phyloP scores from a whole-genome alignment of 2,113 vertebrate species.

The Saguinus imperator region DNA sequence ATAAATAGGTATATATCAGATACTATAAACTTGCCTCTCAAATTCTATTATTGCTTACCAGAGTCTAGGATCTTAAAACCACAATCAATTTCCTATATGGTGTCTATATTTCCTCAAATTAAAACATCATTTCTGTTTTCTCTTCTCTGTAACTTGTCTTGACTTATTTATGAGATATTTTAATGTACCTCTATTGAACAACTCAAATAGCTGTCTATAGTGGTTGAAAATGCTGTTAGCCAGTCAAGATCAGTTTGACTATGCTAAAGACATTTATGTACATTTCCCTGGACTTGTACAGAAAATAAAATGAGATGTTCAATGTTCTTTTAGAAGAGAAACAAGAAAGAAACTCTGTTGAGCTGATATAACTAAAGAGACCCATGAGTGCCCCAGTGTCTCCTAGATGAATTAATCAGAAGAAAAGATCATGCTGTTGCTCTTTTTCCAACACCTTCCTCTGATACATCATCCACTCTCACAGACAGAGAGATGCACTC shows the following conservation, averaged over 20 bases:
- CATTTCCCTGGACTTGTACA: slow-evolving; percentile 11
- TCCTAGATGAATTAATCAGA: neutral
- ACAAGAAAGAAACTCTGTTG: neutral
- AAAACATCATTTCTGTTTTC: neutral
- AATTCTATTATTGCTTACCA: neutral
- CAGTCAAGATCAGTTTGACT: neutral
- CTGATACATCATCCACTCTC: neutral
- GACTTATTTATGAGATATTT: slow-evolving; percentile 27
- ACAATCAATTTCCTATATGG: neutral
- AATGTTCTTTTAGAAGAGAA: slow-evolving; percentile 22
- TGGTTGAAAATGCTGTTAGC: neutral
- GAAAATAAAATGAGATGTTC: slow-evolving; percentile 57
- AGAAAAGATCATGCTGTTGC: neutral
- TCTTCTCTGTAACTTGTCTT: neutral
- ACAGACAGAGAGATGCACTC: neutral
- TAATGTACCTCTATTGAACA: neutral
- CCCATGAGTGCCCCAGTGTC: neutral
- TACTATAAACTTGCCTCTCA: neutral
- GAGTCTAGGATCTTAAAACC: neutral
- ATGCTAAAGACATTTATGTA: neutral
- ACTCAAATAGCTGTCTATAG: neutral
- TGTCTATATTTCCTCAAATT: neutral
- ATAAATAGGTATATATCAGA: neutral
- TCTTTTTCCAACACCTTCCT: neutral
- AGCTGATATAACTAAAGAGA: neutral